Conservation (phyloP, 2,888 invertebrate species). For the Nomada ruficornis region DNA sequence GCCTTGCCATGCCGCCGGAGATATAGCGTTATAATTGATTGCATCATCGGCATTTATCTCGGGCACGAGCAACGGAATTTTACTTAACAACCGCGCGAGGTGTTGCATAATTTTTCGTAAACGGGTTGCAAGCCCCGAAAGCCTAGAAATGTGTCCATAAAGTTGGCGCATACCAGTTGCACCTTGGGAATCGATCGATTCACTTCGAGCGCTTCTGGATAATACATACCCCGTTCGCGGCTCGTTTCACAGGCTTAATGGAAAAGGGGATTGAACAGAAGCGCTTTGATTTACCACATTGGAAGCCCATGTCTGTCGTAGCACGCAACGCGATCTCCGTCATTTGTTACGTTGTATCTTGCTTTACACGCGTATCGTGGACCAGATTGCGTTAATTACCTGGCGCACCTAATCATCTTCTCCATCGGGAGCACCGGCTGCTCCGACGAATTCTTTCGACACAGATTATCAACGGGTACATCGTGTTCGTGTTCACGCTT, state of each 20-base stretch:
- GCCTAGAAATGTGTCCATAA: no score
- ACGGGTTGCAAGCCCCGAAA: neutral
- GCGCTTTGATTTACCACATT: slow-evolving; percentile 48
- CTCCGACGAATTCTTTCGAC: neutral
- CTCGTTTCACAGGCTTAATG: slow-evolving; percentile 41
- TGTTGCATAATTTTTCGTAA: neutral
- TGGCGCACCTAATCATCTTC: no score
- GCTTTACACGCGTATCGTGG: neutral
- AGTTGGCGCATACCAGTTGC: neutral
- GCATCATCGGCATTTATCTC: slow-evolving; percentile 27
- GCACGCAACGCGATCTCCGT: slow-evolving; percentile 12
- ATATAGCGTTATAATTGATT: slow-evolving; percentile 60
- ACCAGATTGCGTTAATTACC: no score
- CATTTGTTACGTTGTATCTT: slow-evolving; percentile 3
- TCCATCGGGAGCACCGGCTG: no score
- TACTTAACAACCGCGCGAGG: neutral
- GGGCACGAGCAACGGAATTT: neutral
- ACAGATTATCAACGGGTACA: neutral
- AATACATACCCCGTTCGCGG: no score
- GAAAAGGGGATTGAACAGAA: slow-evolving; percentile 46
- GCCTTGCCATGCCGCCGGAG: slow-evolving; percentile 16
- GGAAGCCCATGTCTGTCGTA: slow-evolving; percentile 6
- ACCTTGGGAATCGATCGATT: slow-evolving; percentile 8
- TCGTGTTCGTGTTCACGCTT: neutral
- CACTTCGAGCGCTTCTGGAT: neutral